Base-by-base conservation (phyloP, 2,888 invertebrate genomes). In the Theodoxus fluviatilis region DNA sequence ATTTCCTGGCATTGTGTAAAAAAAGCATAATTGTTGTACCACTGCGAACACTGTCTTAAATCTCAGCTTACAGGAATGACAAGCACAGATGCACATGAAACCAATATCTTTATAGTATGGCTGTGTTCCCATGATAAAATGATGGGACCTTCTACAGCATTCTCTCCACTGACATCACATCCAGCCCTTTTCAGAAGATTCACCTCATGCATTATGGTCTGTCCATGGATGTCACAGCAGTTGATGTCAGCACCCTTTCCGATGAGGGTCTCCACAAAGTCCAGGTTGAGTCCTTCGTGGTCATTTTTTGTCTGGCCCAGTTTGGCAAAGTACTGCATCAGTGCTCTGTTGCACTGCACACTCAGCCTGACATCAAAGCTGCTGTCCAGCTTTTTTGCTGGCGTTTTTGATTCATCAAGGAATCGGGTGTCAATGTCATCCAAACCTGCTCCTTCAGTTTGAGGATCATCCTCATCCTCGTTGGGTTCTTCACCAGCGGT, bases 171-270 rank as follows among this genome's bases (percentile, higher is more conserved):
- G 22, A 37, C 18, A 33, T 37, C 35, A 38, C 22, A n/a, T 6
- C 33, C 28, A n/a, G n/a, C n/a, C n/a, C n/a, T n/a, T n/a, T n/a
- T n/a, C n/a, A 25, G n/a, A 22, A 61, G 12, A 65, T 70, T 69
- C 67, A 85, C 86, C 82, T 86, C 86, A 78, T 86, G 86, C 33
- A 86, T 72, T 15, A 86, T 72, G n/a, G 83, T 83, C 72, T 86
- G 85, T 0, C 85, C 85, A 75, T 82, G 79, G 69, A 77, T 82
- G 71, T 86, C 86, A 18, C 79, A 78, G 73, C 83, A 82, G 73
- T 84, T 81, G 18, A 86, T 80, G 69, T 80, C 72, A 12, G 86
- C 86, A 4, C 86, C 85, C 70, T 75, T 78, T 6, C 74, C 71
- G 3, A 86, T 49, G 40, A 84, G 66, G 0, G 74, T 74, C 35